Evolutionary conservation across 1,140 invertebrate genomes (phyloP).

Genomic region (Zaprionus africanus): DNA sequence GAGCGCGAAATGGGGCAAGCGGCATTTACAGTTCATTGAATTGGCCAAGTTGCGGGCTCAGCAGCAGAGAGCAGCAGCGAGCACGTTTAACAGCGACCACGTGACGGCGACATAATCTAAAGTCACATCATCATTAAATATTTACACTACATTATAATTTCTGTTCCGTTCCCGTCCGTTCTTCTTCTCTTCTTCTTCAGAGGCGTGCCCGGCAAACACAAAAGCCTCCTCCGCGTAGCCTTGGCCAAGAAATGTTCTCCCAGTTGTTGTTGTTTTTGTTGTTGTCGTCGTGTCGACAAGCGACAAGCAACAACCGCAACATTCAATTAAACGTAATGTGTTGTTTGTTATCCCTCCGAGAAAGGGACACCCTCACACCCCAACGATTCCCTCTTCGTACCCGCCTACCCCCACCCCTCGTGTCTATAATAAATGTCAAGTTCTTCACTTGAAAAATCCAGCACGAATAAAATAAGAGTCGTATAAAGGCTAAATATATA

Average conservation of each 20-base stretch:
- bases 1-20: conserved; percentile 23
- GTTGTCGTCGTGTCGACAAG: conserved; percentile 14
- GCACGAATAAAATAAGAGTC: conserved; percentile 55
- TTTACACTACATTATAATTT: conserved; percentile 83
- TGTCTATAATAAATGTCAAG: conserved; percentile 72
- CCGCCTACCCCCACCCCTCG: background rate
- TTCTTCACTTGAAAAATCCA: conserved; percentile 72
- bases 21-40: conserved; percentile 73
- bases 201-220: conserved; percentile 55
- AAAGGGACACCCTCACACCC: conserved; percentile 12
- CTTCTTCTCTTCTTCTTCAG: conserved; percentile 37
- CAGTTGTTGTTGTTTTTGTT: conserved; percentile 3
- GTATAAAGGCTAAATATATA: conserved; percentile 46
- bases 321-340: conserved; percentile 82
- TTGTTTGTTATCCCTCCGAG: conserved; percentile 75
- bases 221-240: conserved; percentile 18
- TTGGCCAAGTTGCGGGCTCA: conserved; percentile 49
- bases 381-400: background rate
- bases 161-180: conserved; percentile 29
- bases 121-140: conserved; percentile 82
- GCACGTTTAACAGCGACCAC: conserved; percentile 75
- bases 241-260: conserved; percentile 16
- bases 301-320: conserved; percentile 68
- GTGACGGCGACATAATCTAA: conserved; percentile 74
- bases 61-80: conserved; percentile 9